These are phyloP conservation scores for Microcebus lehilahytsara DNA, from an alignment of 2,113 vertebrate genomes.

Conservation along the genomic window DNA sequence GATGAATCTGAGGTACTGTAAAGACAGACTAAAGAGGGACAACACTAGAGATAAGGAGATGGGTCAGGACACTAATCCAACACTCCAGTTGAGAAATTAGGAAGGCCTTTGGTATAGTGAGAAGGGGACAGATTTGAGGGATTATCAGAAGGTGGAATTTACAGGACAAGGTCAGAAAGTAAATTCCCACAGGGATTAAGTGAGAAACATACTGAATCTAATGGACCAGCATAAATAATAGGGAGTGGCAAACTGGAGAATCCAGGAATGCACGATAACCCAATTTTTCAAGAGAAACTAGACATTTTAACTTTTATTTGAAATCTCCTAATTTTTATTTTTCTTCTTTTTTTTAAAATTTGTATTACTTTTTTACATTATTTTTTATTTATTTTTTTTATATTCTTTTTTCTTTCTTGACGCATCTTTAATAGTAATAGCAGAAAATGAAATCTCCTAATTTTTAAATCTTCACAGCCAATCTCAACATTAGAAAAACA, in stretches of 20 bases:
- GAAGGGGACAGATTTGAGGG: not conserved
- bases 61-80: not conserved
- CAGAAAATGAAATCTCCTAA: not conserved
- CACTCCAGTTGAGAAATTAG: not conserved
- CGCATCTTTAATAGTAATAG: no score
- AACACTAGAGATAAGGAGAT: not conserved
- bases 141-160: not conserved
- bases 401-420: no score
- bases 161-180: not conserved
- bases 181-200: not conserved
- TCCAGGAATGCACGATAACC: not conserved
- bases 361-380: no score
- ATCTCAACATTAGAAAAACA: constrained; percentile 5
- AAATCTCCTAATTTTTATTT: not conserved
- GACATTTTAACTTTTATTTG: constrained; percentile 22
- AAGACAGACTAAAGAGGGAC: not conserved
- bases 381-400: no score
- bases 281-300: constrained; percentile 5
- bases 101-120: not conserved
- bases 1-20: not conserved
- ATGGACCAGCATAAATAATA: not conserved
- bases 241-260: not conserved
- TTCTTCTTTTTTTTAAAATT: no score
- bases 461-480: not conserved
- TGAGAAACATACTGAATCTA: not conserved